phyloP scores from a whole-genome alignment of 2,113 vertebrate species.

The Actinemys pallida region DNA sequence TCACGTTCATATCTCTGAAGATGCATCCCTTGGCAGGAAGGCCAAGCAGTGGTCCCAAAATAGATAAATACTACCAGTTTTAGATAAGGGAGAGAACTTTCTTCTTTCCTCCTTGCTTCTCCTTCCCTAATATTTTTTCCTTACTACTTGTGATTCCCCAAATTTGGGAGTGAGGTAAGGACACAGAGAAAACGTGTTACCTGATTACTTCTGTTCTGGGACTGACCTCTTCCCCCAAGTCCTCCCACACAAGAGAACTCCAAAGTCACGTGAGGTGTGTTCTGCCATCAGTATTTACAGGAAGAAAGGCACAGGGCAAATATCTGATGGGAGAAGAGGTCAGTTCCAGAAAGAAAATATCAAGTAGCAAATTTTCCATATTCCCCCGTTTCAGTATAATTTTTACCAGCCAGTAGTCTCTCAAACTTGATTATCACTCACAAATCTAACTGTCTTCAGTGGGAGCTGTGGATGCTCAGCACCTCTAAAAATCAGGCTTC shows the following conservation, averaged over 20 bases:
- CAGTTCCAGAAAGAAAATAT: neutral
- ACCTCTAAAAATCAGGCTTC: rapidly evolving
- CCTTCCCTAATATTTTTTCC: neutral
- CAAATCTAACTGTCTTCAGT: neutral
- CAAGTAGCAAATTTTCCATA: neutral
- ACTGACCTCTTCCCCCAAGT: neutral
- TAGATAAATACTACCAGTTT: neutral
- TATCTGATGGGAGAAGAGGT: neutral
- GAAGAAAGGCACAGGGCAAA: neutral
- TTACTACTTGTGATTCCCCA: neutral
- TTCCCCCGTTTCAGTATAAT: neutral
- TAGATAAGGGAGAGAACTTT: neutral
- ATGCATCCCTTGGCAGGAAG: neutral
- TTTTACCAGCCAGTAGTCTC: neutral
- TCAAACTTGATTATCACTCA: neutral
- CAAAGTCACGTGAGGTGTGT: neutral
- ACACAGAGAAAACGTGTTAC: neutral
- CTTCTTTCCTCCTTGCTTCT: neutral
- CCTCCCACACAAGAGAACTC: neutral
- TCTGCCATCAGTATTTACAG: neutral
- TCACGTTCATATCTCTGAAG: neutral
- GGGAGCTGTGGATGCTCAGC: neutral
- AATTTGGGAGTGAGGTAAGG: neutral
- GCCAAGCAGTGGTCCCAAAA: neutral
- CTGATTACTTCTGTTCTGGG: neutral